Evolutionary conservation across 1,140 invertebrate species (phyloP).

Genomic region (Tachypleus tridentatus): DNA sequence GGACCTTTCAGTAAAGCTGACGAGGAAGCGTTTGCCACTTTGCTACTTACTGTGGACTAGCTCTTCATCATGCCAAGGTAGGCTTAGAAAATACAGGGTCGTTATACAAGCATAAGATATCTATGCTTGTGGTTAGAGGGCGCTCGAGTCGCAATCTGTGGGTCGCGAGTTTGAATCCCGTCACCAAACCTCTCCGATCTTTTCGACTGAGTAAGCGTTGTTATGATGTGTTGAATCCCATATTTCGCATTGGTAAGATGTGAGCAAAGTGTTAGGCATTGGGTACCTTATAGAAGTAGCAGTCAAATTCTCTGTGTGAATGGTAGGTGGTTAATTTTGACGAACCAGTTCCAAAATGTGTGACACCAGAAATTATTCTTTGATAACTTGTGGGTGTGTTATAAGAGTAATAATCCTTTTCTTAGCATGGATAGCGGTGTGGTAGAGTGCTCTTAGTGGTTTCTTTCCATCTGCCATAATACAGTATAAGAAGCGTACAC

Average conservation of each 20-base stretch:
- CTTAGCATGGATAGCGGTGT: neutral
- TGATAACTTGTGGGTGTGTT: too few species aligned
- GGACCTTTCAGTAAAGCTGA: constrained; percentile 59
- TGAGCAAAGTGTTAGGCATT: too few species aligned
- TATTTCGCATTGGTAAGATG: neutral
- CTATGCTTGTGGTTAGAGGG: neutral
- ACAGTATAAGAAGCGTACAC: neutral
- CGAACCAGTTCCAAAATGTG: too few species aligned
- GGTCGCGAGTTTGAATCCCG: neutral
- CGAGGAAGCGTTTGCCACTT: constrained; percentile 68
- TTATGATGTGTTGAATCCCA: neutral
- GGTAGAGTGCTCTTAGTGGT: neutral
- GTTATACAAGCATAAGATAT: neutral
- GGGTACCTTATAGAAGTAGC: too few species aligned
- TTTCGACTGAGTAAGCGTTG: neutral
- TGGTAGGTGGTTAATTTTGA: too few species aligned
- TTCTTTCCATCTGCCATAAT: neutral
- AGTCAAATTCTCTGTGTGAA: too few species aligned
- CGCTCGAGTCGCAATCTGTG: neutral
- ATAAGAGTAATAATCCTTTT: neutral
- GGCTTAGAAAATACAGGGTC: neutral
- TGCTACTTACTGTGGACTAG: constrained; percentile 70
- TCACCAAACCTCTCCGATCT: neutral
- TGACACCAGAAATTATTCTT: too few species aligned
- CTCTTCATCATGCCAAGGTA: constrained; percentile 64